These are phyloP conservation scores for Pammene fasciana DNA, from an alignment of 2,888 invertebrate genomes.

Conservation along the genomic window DNA sequence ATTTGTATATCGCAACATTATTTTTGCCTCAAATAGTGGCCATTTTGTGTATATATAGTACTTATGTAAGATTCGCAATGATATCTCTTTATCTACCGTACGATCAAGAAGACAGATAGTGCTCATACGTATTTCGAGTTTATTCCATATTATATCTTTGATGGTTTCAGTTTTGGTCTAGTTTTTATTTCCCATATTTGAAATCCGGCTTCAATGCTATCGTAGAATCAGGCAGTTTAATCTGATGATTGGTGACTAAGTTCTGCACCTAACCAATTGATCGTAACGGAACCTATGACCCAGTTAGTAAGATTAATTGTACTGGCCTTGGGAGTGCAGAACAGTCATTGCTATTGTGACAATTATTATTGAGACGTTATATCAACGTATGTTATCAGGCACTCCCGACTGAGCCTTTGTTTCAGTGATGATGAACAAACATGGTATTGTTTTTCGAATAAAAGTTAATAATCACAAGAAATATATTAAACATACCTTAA, in stretches of 20 bases:
- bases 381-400: conserved; percentile 25
- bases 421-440: not conserved
- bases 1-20: too few species aligned
- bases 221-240: not conserved
- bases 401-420: conserved; percentile 24
- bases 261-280: conserved; percentile 31
- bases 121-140: too few species aligned
- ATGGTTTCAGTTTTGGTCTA: not conserved
- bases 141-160: too few species aligned
- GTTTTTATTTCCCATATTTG: not conserved
- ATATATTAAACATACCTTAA: too few species aligned
- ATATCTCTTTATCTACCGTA: too few species aligned
- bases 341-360: conserved; percentile 37
- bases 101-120: too few species aligned
- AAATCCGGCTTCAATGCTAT: not conserved
- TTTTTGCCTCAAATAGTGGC: too few species aligned
- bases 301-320: conserved; percentile 39
- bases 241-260: conserved; percentile 13
- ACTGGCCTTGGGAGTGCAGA: conserved; percentile 32
- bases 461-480: not conserved
- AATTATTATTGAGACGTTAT: conserved; percentile 33
- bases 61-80: too few species aligned
- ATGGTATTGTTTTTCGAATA: not conserved
- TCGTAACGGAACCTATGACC: conserved; percentile 40
- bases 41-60: too few species aligned